phyloP scores from a whole-genome alignment of 1,140 invertebrate genomes.

The Lepidurus couesii region DNA sequence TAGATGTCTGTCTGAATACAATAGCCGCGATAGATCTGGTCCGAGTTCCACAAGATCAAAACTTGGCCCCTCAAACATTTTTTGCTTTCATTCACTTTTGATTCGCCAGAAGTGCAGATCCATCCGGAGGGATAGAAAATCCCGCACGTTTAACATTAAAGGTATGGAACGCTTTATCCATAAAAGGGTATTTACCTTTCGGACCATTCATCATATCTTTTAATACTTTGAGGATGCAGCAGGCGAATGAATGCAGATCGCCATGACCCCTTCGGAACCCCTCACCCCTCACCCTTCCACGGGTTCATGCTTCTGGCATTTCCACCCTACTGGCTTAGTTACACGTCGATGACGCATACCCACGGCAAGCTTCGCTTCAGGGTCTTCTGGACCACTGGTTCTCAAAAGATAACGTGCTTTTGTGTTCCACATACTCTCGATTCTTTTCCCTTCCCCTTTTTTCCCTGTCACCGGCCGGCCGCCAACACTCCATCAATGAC shows the following conservation, averaged over 20 bases:
- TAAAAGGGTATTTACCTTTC: neutral
- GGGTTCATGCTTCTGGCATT: neutral
- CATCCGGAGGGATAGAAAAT: neutral
- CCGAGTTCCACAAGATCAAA: no score
- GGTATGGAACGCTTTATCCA: neutral
- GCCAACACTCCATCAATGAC: conserved; percentile 21
- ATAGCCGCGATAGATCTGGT: neutral
- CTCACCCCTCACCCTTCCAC: neutral
- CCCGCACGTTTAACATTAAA: neutral
- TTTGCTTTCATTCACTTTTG: no score
- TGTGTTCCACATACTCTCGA: conserved; percentile 9
- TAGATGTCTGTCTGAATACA: neutral
- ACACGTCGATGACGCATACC: conserved; percentile 16
- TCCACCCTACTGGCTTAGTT: conserved; percentile 13
- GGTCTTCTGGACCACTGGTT: conserved; percentile 12
- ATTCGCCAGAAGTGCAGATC: no score
- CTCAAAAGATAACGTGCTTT: conserved; percentile 19
- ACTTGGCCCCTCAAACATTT: no score
- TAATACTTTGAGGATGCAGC: no score
- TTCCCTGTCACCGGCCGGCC: conserved; percentile 12
- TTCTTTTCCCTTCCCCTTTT: neutral
- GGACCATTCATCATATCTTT: neutral
- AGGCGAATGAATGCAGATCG: neutral
- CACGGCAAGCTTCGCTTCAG: neutral
- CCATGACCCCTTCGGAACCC: neutral